Conservation (phyloP, 2,888 invertebrate species). For the Watsonalla binaria region DNA sequence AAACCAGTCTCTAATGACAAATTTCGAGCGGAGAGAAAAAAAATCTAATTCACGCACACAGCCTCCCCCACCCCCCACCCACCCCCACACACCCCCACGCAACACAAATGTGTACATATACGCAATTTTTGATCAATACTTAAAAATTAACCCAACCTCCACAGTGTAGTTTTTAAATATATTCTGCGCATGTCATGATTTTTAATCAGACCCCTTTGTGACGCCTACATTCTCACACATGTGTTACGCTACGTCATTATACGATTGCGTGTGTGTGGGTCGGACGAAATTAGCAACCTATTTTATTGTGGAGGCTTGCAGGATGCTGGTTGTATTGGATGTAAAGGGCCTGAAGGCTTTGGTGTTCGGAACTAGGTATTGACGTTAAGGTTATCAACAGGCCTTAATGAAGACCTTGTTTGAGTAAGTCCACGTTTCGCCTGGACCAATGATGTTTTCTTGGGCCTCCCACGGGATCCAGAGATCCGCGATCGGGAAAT, state of each 20-base stretch:
- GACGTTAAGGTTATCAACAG: too few relatives aligned
- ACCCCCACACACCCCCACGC: constrained; percentile 14
- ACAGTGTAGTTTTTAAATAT: constrained; percentile 72
- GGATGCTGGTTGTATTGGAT: too few relatives aligned
- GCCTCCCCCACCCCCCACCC: constrained; percentile 16
- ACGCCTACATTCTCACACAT: constrained; percentile 48
- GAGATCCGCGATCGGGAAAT: too few relatives aligned
- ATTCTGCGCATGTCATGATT: constrained; percentile 78
- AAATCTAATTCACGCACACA: constrained; percentile 70
- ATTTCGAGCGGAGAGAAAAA: constrained; percentile 53
- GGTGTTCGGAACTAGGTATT: too few relatives aligned
- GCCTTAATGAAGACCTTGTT: too few relatives aligned
- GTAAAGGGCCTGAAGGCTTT: too few relatives aligned
- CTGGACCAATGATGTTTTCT: too few relatives aligned
- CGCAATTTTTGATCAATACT: constrained; percentile 79
- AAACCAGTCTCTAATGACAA: constrained; percentile 64
- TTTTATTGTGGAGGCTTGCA: not conserved
- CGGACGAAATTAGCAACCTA: not conserved
- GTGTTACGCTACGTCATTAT: constrained; percentile 39
- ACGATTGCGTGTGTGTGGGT: constrained; percentile 7
- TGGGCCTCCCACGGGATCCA: too few relatives aligned
- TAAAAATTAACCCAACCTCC: constrained; percentile 77
- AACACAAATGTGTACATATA: constrained; percentile 44
- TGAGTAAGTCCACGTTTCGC: too few relatives aligned
- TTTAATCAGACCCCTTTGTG: constrained; percentile 72